Percentiles rank a stretch among this genome's conserved stretches.
These are phyloP conservation scores for Sebastolobus alascanus DNA, from an alignment of 2,797 vertebrate species.

Conservation along the genomic window DNA sequence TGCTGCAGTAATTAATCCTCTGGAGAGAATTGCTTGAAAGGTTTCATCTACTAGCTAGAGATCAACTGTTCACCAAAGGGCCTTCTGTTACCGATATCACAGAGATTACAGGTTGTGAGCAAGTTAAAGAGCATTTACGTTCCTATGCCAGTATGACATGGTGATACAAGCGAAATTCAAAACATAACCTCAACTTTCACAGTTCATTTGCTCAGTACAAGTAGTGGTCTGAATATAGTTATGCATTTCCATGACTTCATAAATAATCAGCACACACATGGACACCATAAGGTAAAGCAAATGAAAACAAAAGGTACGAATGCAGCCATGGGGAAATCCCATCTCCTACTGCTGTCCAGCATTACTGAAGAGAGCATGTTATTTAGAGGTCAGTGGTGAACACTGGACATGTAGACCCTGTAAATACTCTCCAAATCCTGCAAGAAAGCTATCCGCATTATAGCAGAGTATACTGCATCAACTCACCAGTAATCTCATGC, in stretches of 20 bases:
- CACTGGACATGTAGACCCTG: neutral
- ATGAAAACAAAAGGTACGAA: conserved; percentile 22
- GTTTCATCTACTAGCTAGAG: neutral
- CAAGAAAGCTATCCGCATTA: neutral
- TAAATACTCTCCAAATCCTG: neutral
- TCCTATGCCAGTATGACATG: conserved; percentile 19
- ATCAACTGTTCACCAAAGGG: neutral
- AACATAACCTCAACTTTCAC: conserved; percentile 42
- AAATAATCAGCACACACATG: conserved; percentile 38
- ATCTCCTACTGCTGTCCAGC: neutral
- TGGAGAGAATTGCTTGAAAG: neutral
- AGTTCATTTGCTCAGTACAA: conserved; percentile 37
- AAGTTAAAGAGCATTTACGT: conserved; percentile 6
- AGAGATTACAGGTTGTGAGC: neutral
- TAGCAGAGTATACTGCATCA: conserved; percentile 9
- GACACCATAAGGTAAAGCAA: conserved; percentile 28
- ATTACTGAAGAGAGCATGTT: neutral
- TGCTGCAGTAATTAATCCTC: conserved; percentile 1
- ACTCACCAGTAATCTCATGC: conserved; percentile 9
- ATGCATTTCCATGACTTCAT: conserved; percentile 46
- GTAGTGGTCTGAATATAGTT: conserved; percentile 14
- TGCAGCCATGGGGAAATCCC: conserved; percentile 10
- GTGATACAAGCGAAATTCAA: conserved; percentile 33
- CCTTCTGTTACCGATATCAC: neutral
- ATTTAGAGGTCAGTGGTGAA: neutral